Conservation (phyloP, 2,888 invertebrate species). For the Lithophane semibrunnea region DNA sequence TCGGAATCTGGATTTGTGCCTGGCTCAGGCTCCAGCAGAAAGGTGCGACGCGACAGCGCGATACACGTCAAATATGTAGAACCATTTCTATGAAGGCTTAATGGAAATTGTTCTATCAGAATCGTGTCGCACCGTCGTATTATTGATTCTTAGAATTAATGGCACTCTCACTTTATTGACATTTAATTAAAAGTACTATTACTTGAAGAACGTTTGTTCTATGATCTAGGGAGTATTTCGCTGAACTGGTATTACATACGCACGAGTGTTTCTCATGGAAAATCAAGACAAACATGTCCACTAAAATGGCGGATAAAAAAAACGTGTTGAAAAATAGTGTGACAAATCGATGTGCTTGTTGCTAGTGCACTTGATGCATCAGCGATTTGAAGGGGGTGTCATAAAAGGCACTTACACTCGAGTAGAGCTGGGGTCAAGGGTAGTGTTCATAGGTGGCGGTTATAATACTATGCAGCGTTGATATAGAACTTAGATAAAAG, state of each 20-base stretch:
- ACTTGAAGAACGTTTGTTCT: background rate
- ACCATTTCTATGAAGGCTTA: no score
- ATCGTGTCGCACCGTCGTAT: no score
- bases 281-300: background rate
- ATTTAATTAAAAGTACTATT: background rate
- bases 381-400: conserved; percentile 41
- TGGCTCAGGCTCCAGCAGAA: no score
- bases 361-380: conserved; percentile 36
- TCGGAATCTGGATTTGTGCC: no score
- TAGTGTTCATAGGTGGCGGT: conserved; percentile 29
- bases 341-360: conserved; percentile 24
- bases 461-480: background rate
- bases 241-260: background rate
- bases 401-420: conserved; percentile 40
- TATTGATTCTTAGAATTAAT: conserved; percentile 2
- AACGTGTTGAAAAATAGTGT: background rate
- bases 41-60: no score
- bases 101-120: no score
- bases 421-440: conserved; percentile 25
- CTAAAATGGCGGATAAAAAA: background rate
- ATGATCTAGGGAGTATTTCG: background rate
- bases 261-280: background rate
- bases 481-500: no score
- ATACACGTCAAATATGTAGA: no score
- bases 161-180: background rate